Conservation (phyloP, 2,797 vertebrate genomes). For the Molothrus ater region DNA sequence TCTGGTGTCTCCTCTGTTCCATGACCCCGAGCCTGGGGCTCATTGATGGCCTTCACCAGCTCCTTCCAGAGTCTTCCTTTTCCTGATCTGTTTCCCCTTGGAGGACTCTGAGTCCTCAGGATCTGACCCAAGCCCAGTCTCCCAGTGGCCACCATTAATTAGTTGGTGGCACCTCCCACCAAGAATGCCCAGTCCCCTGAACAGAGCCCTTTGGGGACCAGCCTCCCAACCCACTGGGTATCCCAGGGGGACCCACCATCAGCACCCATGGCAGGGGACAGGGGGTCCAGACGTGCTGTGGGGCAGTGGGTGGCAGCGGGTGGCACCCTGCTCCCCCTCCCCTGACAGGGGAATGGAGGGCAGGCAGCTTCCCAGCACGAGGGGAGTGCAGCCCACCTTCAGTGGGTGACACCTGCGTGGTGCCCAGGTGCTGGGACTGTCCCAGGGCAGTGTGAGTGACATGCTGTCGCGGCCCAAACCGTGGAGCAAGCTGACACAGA, state of each 20-base stretch:
- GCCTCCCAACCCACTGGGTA: background rate
- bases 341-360: accelerated
- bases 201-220: background rate
- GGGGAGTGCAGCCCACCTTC: accelerated
- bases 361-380: accelerated
- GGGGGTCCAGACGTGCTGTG: accelerated
- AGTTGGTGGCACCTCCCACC: background rate
- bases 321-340: background rate
- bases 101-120: background rate
- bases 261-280: background rate
- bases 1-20: accelerated
- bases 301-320: background rate
- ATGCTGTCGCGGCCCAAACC: conserved; percentile 98
- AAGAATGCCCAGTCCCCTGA: background rate
- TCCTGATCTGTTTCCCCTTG: background rate
- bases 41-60: background rate
- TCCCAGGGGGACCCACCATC: background rate
- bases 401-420: accelerated
- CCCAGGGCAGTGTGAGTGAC: conserved; percentile 98
- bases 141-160: background rate
- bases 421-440: conserved; percentile 92
- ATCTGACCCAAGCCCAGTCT: background rate
- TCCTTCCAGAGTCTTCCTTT: background rate
- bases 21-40: accelerated
- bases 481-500: conserved; percentile 98